Evolutionary conservation across 1,140 invertebrate species (phyloP).

Genomic region (Sitobion miscanthi): DNA sequence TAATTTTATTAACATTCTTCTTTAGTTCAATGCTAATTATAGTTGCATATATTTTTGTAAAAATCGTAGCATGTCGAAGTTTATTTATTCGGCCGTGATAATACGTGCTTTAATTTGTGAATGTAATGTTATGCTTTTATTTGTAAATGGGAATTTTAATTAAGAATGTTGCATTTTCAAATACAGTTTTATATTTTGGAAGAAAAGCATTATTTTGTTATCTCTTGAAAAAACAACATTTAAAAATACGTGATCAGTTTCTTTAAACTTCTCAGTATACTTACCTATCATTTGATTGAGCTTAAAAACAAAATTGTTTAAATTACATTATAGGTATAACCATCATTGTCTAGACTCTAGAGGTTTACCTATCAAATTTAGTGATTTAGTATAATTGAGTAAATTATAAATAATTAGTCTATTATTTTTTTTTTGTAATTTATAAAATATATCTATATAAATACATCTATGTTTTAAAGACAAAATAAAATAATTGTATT

Average conservation of each 20-base stretch:
- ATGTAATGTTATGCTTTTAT: background rate
- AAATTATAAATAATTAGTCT: background rate
- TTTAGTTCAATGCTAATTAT: background rate
- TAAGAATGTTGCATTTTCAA: background rate
- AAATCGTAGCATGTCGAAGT: background rate
- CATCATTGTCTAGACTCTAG: too few species aligned
- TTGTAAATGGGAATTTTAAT: conserved; percentile 25
- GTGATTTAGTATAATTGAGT: background rate
- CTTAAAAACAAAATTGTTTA: background rate
- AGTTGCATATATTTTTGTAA: background rate
- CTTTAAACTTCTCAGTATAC: background rate
- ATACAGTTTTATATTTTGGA: background rate
- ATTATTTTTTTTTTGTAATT: background rate
- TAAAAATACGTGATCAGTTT: conserved; percentile 5
- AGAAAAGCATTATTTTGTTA: background rate
- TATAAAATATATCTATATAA: background rate
- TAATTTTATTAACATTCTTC: background rate
- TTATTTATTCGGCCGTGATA: background rate
- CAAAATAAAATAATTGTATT: background rate
- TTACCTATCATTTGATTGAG: background rate
- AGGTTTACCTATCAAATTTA: background rate
- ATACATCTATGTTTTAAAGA: background rate
- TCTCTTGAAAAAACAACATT: background rate
- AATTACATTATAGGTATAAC: background rate
- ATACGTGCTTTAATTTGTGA: conserved; percentile 21